These are phyloP conservation scores for Neocrepidodera transversa DNA, from an alignment of 2,888 invertebrate genomes.

Conservation along the genomic window DNA sequence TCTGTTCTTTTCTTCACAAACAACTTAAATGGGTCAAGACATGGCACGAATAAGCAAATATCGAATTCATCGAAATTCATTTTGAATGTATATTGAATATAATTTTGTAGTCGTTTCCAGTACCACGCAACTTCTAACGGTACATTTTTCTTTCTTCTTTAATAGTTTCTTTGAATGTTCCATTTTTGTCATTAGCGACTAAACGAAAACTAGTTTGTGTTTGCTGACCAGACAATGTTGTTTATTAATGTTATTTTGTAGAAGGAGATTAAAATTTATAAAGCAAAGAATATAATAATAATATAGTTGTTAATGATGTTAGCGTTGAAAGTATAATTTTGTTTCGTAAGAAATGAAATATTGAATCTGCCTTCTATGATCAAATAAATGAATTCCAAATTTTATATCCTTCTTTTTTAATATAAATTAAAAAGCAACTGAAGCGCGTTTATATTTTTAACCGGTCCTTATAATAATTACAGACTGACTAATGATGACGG, in stretches of 20 bases:
- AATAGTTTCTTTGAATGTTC: constrained; percentile 21
- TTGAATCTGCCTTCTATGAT: too few species aligned
- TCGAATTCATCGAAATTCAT: constrained; percentile 31
- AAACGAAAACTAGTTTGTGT: constrained; percentile 21
- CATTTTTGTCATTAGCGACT: constrained; percentile 19
- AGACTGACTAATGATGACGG: background rate
- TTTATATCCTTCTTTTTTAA: too few species aligned
- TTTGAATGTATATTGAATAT: constrained; percentile 16
- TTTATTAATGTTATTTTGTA: constrained; percentile 11
- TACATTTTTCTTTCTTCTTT: constrained; percentile 13
- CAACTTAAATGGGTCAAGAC: constrained; percentile 37
- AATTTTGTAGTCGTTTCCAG: constrained; percentile 9
- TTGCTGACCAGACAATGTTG: constrained; percentile 5
- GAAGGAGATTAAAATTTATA: constrained; percentile 1
- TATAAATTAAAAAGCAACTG: too few species aligned
- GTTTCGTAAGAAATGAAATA: too few species aligned
- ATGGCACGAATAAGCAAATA: constrained; percentile 32
- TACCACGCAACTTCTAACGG: constrained; percentile 15
- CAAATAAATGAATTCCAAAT: too few species aligned
- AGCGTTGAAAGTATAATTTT: too few species aligned
- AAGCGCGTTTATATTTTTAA: too few species aligned
- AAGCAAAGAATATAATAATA: too few species aligned
- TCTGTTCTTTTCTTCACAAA: constrained; percentile 28
- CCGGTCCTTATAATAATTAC: background rate
- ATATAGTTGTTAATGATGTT: too few species aligned